Evolutionary conservation across 2,113 vertebrate species (phyloP).

Genomic region (Turnix velox): DNA sequence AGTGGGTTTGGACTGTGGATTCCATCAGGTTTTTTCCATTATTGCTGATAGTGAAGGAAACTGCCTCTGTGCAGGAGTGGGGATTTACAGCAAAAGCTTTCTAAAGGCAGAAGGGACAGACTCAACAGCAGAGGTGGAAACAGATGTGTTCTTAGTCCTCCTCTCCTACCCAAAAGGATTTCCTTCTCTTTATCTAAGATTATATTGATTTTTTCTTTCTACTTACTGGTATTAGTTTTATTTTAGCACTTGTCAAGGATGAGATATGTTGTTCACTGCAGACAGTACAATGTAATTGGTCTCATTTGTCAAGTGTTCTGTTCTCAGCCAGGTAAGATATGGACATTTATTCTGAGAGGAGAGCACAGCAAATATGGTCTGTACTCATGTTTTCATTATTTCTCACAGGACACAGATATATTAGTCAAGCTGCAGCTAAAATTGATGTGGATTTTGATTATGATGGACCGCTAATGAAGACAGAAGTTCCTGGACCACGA

Average conservation of each 20-base stretch:
- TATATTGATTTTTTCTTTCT: not conserved
- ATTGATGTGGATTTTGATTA: constrained; percentile 89
- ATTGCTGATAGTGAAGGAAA: not conserved
- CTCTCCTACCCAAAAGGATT: not conserved
- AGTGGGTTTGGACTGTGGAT: not conserved
- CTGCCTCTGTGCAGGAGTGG: not conserved
- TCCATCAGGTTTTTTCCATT: not conserved
- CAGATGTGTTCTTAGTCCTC: not conserved
- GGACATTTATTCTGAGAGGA: not conserved
- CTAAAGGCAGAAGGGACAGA: not conserved
- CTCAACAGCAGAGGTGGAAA: not conserved
- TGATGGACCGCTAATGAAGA: constrained; percentile 95
- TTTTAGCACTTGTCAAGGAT: not conserved
- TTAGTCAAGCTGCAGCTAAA: constrained; percentile 89
- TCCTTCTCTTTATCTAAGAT: not conserved
- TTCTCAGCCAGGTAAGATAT: not conserved
- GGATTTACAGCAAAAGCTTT: not conserved
- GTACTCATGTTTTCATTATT: constrained; percentile 1
- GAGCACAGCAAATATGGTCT: not conserved
- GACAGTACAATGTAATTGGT: not conserved
- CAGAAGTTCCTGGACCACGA: constrained; percentile 88
- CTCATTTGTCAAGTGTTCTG: not conserved
- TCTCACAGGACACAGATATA: constrained; percentile 78
- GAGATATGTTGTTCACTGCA: not conserved
- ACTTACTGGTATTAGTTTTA: not conserved